Conservation (phyloP, 2,797 vertebrate genomes). For the Iguana delicatissima region DNA sequence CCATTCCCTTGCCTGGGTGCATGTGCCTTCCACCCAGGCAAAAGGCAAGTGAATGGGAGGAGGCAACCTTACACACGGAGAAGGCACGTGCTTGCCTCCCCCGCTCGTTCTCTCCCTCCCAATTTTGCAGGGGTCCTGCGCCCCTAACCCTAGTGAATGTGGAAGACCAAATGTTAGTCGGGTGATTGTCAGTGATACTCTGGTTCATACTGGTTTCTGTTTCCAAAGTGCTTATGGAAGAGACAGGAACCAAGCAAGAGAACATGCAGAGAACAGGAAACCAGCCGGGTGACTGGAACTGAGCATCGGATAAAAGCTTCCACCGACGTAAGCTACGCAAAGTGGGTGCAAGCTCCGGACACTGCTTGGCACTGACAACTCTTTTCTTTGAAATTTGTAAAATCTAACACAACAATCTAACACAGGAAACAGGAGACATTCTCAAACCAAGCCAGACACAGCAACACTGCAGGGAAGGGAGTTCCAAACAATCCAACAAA, state of each 20-base stretch:
- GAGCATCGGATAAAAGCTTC: slow-evolving; percentile 46
- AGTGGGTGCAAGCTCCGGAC: slow-evolving; percentile 15
- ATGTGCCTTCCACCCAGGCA: no score
- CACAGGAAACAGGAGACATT: no score
- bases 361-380: neutral
- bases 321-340: slow-evolving; percentile 22
- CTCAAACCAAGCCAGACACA: no score
- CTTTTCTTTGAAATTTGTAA: slow-evolving; percentile 31
- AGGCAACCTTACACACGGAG: no score
- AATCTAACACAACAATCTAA: neutral
- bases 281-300: slow-evolving; percentile 60
- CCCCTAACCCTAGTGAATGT: no score
- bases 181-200: neutral
- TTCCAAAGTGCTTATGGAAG: slow-evolving; percentile 60
- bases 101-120: no score
- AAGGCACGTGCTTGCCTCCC: no score
- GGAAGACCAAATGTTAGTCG: neutral
- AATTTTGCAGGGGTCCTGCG: no score
- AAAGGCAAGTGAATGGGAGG: no score
- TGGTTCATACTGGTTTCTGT: slow-evolving; percentile 57
- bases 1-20: no score
- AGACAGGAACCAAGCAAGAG: slow-evolving; percentile 64
- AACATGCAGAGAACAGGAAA: slow-evolving; percentile 66
- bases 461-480: no score
- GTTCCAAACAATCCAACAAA: no score